Evolutionary conservation across 2,888 invertebrate species (phyloP), one percentile per base, ranked within the genome.

Genomic region (Cephus pygmeus): DNA sequence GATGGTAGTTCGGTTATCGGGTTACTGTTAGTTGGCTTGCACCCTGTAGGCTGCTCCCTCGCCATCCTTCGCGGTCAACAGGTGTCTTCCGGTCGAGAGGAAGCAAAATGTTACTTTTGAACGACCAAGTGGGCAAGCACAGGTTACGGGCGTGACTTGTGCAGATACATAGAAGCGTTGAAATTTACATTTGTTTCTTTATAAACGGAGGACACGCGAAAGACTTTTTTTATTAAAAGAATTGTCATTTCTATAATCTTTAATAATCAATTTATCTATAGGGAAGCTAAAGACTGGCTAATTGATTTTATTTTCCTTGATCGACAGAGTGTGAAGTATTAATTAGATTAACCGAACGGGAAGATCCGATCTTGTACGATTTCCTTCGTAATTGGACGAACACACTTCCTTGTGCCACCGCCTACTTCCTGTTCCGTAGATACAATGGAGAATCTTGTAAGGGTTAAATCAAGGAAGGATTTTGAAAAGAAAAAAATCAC

Each of bases 31-130:
- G 81, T 83, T 79, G 79, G 81, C 82, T 82, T n/a, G 81, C 78
- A 77, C 78, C 71, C 79, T 56, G 9, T 56, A 23, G 56, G 56
- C 56, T 23, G 23, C 56, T 56, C 56, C 71, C 79, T 75, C 78
- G 79, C 79, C 84, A 77, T 82, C 81, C 80, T 56, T 83, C 79
- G 79, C 83, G 83, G 84, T 86, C 88, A 90, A 90, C 90, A 90
- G 90, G 90, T 90, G 90, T 90, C 85, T 88, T 87, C 86, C 90
- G 87, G 85, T 76, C 81, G 75, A 79, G 79, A 76, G 77, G 71
- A 71, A 71, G 33, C 31, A 34, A 71, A 71, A 71, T 34, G 71
- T 56, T 56, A 56, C 56, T 23, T 56, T 56, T 9, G 23, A 23
- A 23, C 23, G 9, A 56, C 56, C 56, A 56, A 23, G 56, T 56